Evolutionary conservation across 2,797 vertebrate genomes (phyloP).

Genomic region (Corythornis leucogaster): DNA sequence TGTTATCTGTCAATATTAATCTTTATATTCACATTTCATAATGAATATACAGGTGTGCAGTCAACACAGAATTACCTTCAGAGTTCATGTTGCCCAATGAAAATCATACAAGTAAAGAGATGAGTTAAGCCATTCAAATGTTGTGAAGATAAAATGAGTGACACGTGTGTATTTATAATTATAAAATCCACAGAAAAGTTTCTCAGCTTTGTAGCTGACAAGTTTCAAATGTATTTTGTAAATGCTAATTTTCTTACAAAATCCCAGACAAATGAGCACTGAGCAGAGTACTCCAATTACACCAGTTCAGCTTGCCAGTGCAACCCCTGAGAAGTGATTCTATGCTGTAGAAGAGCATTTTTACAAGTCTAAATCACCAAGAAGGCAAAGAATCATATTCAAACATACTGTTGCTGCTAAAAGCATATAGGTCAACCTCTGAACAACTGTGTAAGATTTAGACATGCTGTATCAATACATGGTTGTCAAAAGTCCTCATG

Average conservation of each 20-base stretch:
- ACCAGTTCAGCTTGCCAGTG: slow-evolving; percentile 70
- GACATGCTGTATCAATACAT: slow-evolving; percentile 65
- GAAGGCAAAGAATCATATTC: slow-evolving; percentile 65
- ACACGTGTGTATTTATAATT: background rate
- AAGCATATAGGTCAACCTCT: slow-evolving; percentile 65
- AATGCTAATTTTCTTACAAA: background rate
- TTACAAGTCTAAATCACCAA: slow-evolving; percentile 63
- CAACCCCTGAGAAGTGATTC: slow-evolving; percentile 73
- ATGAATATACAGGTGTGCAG: slow-evolving; percentile 1
- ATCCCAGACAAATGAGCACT: background rate
- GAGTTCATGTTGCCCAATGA: background rate
- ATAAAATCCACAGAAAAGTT: background rate
- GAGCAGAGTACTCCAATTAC: background rate
- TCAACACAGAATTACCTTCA: slow-evolving; percentile 1
- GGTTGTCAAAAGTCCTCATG: slow-evolving; percentile 58
- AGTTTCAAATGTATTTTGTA: background rate
- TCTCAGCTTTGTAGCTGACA: background rate
- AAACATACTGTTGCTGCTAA: slow-evolving; percentile 39
- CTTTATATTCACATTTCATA: background rate
- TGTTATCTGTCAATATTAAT: background rate
- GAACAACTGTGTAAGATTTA: slow-evolving; percentile 54
- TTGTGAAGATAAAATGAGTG: background rate
- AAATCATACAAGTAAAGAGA: background rate
- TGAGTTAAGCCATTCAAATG: background rate
- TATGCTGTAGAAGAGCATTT: slow-evolving; percentile 58